Evolutionary conservation across 2,113 vertebrate species (phyloP).

Genomic region (Cebidichthys violaceus): DNA sequence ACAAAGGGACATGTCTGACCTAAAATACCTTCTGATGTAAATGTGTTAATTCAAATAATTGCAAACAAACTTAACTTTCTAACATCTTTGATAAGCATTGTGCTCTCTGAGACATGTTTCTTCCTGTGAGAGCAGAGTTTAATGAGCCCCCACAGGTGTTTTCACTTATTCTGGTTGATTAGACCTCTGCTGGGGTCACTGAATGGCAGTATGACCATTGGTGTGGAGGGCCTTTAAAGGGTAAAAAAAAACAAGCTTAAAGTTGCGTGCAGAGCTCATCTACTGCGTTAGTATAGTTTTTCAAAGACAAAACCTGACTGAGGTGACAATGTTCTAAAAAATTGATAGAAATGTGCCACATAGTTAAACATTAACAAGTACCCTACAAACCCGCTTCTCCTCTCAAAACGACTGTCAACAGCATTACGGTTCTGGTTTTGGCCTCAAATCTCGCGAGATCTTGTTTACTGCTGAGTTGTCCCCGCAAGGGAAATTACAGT

Average conservation of each 20-base stretch:
- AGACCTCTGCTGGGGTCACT: not conserved
- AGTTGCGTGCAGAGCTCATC: not conserved
- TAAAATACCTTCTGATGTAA: not conserved
- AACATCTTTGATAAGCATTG: not conserved
- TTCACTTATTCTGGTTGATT: not conserved
- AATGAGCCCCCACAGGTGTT: not conserved
- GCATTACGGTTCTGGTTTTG: not conserved
- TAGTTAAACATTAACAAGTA: not conserved
- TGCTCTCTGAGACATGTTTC: not conserved
- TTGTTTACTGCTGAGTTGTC: conserved; percentile 37
- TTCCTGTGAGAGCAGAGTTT: not conserved
- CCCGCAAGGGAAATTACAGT: conserved; percentile 47
- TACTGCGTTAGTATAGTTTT: not conserved
- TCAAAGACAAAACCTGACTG: not conserved
- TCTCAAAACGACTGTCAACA: not conserved
- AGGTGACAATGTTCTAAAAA: not conserved
- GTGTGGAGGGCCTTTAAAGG: not conserved
- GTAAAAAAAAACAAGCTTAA: not conserved
- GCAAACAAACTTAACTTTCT: not conserved
- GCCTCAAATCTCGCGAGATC: conserved; percentile 68
- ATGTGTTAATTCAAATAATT: not conserved
- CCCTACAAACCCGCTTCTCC: not conserved
- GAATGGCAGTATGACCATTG: not conserved
- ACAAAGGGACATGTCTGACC: not conserved
- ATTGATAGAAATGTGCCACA: not conserved